Percentiles rank a stretch among this genome's conserved stretches.
Conservation (phyloP, 2,888 invertebrate species). For the Drosophila silvestris region DNA sequence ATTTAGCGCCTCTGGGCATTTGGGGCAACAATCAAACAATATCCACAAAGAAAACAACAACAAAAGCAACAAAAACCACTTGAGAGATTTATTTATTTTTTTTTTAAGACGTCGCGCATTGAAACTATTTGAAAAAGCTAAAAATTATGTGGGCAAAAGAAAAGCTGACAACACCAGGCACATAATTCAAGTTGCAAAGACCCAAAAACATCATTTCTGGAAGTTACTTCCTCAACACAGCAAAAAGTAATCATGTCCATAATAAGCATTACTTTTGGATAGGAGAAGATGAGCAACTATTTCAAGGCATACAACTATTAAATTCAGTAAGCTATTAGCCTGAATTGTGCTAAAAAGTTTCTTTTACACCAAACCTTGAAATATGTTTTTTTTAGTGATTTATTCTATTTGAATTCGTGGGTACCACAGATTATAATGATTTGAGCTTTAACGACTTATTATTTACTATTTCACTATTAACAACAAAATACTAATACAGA, state of each 20-base stretch:
- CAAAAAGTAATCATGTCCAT: conserved; percentile 28
- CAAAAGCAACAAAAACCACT: conserved; percentile 57
- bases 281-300: conserved; percentile 1
- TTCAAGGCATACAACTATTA: neutral
- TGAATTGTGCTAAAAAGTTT: neutral
- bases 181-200: conserved; percentile 21
- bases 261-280: conserved; percentile 7
- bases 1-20: conserved; percentile 70
- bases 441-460: neutral
- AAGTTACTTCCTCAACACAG: conserved; percentile 2
- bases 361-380: neutral
- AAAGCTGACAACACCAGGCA: conserved; percentile 8
- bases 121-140: conserved; percentile 18
- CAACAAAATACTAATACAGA: neutral
- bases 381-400: neutral
- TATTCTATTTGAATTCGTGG: neutral
- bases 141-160: conserved; percentile 13
- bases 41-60: conserved; percentile 9
- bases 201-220: conserved; percentile 17
- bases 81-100: conserved; percentile 56
- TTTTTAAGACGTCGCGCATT: conserved; percentile 24
- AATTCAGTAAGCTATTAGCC: neutral
- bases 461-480: neutral
- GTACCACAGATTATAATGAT: neutral
- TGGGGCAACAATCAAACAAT: conserved; percentile 37